phyloP scores from a whole-genome alignment of 2,797 vertebrate genomes.

The Characodon lateralis region DNA sequence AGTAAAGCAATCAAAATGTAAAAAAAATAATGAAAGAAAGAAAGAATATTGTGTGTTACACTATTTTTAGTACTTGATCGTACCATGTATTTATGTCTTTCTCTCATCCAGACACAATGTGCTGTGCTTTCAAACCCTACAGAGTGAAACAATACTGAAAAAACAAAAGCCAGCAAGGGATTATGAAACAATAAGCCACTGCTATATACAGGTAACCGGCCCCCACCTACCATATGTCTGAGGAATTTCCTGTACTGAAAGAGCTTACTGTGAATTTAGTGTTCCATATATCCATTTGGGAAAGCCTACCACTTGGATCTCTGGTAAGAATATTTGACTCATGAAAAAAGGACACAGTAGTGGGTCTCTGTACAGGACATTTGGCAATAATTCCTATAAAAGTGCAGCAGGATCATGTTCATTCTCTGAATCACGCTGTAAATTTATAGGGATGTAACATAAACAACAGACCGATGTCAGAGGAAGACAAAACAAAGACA shows the following conservation, averaged over 20 bases:
- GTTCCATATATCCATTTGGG: background rate
- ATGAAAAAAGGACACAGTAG: background rate
- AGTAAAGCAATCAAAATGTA: background rate
- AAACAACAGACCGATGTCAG: background rate
- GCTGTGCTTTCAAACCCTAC: background rate
- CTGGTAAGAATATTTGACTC: background rate
- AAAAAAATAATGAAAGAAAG: background rate
- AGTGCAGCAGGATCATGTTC: background rate
- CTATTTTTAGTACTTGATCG: background rate
- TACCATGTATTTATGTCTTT: background rate
- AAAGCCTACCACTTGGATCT: background rate
- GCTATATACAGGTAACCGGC: background rate
- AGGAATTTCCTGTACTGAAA: background rate
- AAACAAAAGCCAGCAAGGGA: background rate
- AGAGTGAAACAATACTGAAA: background rate
- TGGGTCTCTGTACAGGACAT: background rate
- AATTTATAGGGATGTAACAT: background rate
- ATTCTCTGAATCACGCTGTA: background rate
- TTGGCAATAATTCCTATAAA: conserved; percentile 1
- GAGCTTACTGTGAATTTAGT: background rate
- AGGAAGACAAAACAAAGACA: background rate
- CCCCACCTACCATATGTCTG: background rate
- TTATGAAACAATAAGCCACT: background rate
- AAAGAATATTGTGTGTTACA: background rate
- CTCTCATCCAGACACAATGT: background rate